Conservation (phyloP, 2,113 vertebrate genomes). For the Alces alces region DNA sequence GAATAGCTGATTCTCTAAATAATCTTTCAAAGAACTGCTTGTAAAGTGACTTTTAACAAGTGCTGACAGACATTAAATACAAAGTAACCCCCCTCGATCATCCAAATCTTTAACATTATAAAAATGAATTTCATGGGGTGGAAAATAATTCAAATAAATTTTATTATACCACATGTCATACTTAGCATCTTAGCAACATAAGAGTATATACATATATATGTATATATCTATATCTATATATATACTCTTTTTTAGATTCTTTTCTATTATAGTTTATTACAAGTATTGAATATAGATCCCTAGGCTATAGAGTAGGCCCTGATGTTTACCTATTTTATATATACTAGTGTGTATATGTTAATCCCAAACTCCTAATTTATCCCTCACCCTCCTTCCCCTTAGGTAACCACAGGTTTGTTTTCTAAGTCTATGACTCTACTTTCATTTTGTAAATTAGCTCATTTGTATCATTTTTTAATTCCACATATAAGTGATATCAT, state of each 20-base stretch:
- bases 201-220: neutral
- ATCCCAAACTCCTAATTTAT: neutral
- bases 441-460: neutral
- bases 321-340: neutral
- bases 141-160: slow-evolving; percentile 9
- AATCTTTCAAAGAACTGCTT: neutral
- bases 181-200: neutral
- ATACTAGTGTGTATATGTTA: neutral
- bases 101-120: neutral
- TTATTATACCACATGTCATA: neutral
- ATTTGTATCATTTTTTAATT: neutral
- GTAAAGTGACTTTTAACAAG: slow-evolving; percentile 8
- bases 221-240: neutral
- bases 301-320: neutral
- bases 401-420: neutral
- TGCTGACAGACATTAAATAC: neutral
- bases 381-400: neutral
- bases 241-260: neutral
- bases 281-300: neutral
- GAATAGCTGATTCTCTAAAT: slow-evolving; percentile 11
- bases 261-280: neutral
- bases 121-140: neutral
- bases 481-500: neutral
- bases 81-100: neutral
- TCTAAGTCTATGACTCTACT: neutral